Evolutionary conservation across 2,113 vertebrate species (phyloP), one percentile per base, ranked within the genome.

Genomic region (Tyto alba): DNA sequence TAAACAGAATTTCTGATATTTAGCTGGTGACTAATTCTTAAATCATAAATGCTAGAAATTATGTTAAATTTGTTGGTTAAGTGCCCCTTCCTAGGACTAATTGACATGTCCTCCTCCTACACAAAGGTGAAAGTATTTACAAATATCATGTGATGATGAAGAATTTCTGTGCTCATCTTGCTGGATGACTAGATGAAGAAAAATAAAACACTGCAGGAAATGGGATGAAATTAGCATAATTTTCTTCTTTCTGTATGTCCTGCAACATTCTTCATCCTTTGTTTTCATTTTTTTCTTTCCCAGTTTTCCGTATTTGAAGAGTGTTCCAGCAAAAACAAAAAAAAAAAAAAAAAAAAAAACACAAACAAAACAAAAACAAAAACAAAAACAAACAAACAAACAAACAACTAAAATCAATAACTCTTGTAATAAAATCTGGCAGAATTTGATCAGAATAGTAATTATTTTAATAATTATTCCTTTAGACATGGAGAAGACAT

Each of bases 251-350:
- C 10, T 86, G 4, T 6, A 10, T n/a, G n/a, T 74, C n/a, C 19
- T 41, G 16, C 16, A 83, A 45, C 7, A 66, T 81, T n/a, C 14
- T 76, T 63, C 3, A 4, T 7, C 1, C 8, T 59, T 72, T 93
- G 5, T 3, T 63, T 75, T 66, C 7, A 29, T 5, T 11, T 8
- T 40, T 45, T 9, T 1, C 5, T n/a, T n/a, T n/a, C 1, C 6
- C 2, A 22, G 1, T 30, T 66, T 81, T 81, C 14, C 8, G 34
- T 74, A 45, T 48, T 40, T 47, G 27, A 74, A 63, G 1, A 3
- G 1, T 29, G 9, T 56, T 84, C 19, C 52, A 38, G 11, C 29
- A n/a, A 76, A 87, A 78, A 17, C 3, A 66, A 69, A 17, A n/a
- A n/a, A n/a, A n/a, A n/a, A n/a, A n/a, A n/a, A n/a, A n/a, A n/a